Percentiles rank a stretch among this genome's conserved stretches.
Conservation (phyloP, 2,797 vertebrate genomes). For the Lophius americanus region DNA sequence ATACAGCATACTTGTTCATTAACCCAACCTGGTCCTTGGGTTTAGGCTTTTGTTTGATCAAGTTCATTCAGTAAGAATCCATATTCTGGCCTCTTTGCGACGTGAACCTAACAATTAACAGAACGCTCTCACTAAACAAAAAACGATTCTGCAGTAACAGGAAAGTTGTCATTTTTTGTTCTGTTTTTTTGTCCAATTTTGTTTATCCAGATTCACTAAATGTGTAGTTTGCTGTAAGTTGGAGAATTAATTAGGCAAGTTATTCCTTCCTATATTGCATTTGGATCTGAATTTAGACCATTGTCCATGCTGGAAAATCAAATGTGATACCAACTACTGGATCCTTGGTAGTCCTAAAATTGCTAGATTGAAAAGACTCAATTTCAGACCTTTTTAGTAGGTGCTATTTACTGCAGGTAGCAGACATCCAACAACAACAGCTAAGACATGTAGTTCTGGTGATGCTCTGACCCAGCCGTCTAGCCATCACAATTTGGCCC, state of each 20-base stretch:
- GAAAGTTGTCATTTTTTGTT: not conserved
- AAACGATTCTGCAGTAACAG: not conserved
- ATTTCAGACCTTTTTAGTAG: too few relatives aligned
- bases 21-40: not conserved
- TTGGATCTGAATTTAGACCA: slow-evolving; percentile 17
- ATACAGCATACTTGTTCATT: too few relatives aligned
- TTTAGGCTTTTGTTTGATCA: not conserved
- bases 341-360: not conserved
- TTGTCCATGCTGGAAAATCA: slow-evolving; percentile 19
- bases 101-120: not conserved
- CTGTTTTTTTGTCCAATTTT: slow-evolving; percentile 5
- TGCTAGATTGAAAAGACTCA: too few relatives aligned
- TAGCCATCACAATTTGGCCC: too few relatives aligned
- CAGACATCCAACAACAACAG: too few relatives aligned
- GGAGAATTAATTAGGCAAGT: not conserved
- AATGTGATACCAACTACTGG: not conserved
- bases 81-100: not conserved
- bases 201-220: slow-evolving; percentile 12
- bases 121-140: not conserved
- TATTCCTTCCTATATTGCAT: slow-evolving; percentile 32
- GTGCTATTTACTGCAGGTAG: too few relatives aligned
- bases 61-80: not conserved
- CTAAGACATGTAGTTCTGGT: too few relatives aligned
- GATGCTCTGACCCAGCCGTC: too few relatives aligned
- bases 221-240: slow-evolving; percentile 16